Evolutionary conservation across 2,888 invertebrate genomes (phyloP), one percentile per base, ranked within the genome.

Genomic region (Drosophila anceps): DNA sequence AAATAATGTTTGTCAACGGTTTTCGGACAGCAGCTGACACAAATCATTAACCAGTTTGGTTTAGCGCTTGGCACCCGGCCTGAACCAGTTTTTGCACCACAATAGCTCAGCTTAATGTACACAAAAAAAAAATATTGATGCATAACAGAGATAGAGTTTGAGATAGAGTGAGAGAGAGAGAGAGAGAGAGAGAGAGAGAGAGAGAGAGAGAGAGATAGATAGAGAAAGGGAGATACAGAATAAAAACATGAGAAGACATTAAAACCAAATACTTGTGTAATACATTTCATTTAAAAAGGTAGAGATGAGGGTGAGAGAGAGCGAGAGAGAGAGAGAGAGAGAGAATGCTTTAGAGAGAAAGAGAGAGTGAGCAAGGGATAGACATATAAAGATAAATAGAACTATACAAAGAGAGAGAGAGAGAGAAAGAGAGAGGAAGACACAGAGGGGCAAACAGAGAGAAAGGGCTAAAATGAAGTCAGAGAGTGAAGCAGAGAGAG

Each of bases 81-180:
- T 61, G 43, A 77, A 76, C 77, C 50, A 73, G 73, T 76, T 76
- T 63, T 76, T 63, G n/a, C 20, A 29, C 27, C 20, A 31, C 35
- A 35, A 53, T 13, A 15, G n/a, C 9, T 2, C 4, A 1, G 20
- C 24, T 24, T n/a, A 53, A 37, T 53, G 33, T 35, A 24, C 9
- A 24, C 35, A 9, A n/a, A 35, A 24, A 24, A 9, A n/a, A 35
- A 24, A 24, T 24, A 35, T 13, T 8, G 15, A 51, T 7, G 15
- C 27, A 13, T 24, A 20, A 12, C 12, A 20, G 12, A 8, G 15
- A 44, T 24, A 13, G 3, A 0, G n/a, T n/a, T n/a, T 12, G 20
- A 43, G 20, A 20, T 20, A 18, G 5, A 20, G 20, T 0, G 6
- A 20, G 18, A 3, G 20, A 20, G 0, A 43, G 41, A 43, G 41